Base-by-base conservation (phyloP, 2,888 invertebrate genomes). In the Drosophila paranaensis region DNA sequence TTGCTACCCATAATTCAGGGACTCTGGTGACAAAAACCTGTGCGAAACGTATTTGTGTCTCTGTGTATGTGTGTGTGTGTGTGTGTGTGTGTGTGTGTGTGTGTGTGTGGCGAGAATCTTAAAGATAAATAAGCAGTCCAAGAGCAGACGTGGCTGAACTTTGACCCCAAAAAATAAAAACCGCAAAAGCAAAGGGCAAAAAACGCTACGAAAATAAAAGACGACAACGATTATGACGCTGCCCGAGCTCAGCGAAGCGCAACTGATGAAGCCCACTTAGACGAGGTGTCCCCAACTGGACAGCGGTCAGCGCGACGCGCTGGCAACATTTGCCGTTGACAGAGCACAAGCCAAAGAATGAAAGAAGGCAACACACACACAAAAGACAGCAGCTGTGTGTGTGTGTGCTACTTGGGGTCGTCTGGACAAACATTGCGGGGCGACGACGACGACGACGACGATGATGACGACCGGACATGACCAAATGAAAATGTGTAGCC, bases 261-360 rank as follows among this genome's bases (percentile, higher is more conserved):
- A 89, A 88, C 90, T 91, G 91, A 91, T 91, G 91, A 91, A 90
- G 85, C 81, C 87, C 89, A 90, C 90, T 90, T 87, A 89, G 83
- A 53, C 50, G 78, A 83, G 83, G 88, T 84, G 72, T 89, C 79
- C 81, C 70, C 64, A 69, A 58, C 67, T 63, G 74, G 77, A 77
- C 81, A 82, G 75, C 66, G 85, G 85, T 86, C 85, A 86, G 80
- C 71, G 74, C 74, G 46, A 37, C 37, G 60, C 46, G 70, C 60
- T 71, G 77, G 84, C 87, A 82, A 80, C 89, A 84, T 87, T 84
- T 84, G 89, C 77, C 80, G 74, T 79, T 89, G 85, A 86, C 85
- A 85, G 81, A 85, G 83, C 61, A 72, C 68, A 71, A 75, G 70
- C 61, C 68, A 77, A 74, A 65, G 69, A 64, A 77, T 60, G 56